These are phyloP conservation scores for Perithous albicinctus DNA, from an alignment of 2,888 invertebrate species.

Conservation along the genomic window DNA sequence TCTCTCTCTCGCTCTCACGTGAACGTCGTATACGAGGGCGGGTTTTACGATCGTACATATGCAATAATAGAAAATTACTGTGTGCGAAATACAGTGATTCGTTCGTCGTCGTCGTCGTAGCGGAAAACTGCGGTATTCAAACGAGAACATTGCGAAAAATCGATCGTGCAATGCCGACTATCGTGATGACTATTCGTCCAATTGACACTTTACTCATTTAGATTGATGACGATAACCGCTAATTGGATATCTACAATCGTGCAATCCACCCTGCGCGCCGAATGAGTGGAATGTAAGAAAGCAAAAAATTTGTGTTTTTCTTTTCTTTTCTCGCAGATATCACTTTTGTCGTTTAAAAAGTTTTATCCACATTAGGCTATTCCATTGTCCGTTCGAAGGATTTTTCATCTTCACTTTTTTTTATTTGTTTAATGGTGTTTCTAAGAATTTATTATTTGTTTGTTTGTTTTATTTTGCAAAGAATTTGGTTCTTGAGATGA, in stretches of 20 bases:
- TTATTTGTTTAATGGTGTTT: slow-evolving; percentile 23
- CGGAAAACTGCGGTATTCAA: not conserved
- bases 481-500: slow-evolving; percentile 47
- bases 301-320: slow-evolving; percentile 5
- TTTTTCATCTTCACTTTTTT: not conserved
- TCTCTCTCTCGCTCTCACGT: not conserved
- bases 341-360: not conserved
- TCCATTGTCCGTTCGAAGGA: slow-evolving; percentile 4
- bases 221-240: not conserved
- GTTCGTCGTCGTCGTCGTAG: not conserved
- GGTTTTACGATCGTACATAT: slow-evolving; percentile 38
- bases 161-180: slow-evolving; percentile 13
- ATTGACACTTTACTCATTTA: not conserved
- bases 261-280: slow-evolving; percentile 2
- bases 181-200: not conserved
- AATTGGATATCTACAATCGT: slow-evolving; percentile 32
- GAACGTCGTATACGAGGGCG: slow-evolving; percentile 8
- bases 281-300: slow-evolving; percentile 53
- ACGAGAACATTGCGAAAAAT: not conserved
- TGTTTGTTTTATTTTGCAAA: no score
- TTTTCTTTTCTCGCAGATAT: not conserved
- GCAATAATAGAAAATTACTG: not conserved
- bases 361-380: slow-evolving; percentile 15
- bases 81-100: not conserved
- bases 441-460: slow-evolving; percentile 30